Evolutionary conservation across 2,888 invertebrate species (phyloP), one percentile per base, ranked within the genome.

Genomic region (Brachyptera putata): DNA sequence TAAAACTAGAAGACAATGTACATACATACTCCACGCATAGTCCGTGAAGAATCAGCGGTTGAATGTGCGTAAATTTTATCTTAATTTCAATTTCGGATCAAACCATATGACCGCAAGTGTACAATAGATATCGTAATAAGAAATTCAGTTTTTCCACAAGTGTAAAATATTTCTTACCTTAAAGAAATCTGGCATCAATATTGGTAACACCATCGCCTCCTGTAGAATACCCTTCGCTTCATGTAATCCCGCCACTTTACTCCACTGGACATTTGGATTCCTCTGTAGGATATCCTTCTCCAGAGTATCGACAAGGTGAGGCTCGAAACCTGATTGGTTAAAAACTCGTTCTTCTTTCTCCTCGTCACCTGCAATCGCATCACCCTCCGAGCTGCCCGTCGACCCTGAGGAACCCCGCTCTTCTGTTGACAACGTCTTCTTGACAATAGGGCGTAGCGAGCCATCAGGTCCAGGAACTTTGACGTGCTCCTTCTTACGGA

Each of bases 151-250:
- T n/a, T n/a, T n/a, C n/a, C n/a, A n/a, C n/a, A n/a, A n/a, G n/a
- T n/a, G n/a, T n/a, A n/a, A n/a, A n/a, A n/a, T n/a, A n/a, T n/a
- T n/a, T n/a, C n/a, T n/a, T 11, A 90, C 95, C 78, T 91, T 95
- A 76, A 99, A 99, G 78, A 94, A 98, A 71, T 97, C 95, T 1
- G 98, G 98, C 88, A 98, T 95, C 83, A 93, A 87, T 85, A 97
- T 89, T 1, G 98, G 98, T 70, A 98, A 78, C 37, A 99, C 96
- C 7, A 98, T 96, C 25, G 98, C 97, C 77, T 99, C 98, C 73
- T 98, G 95, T 4, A 99, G 77, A 59, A 98, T 74, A 64, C 92
- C 79, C 74, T 95, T 95, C 4, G 94, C 94, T 74, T 94, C 93
- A 9, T 86, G 80, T 50, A 95, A 79, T 75, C 93, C 95, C 0